These are phyloP conservation scores for Pachliopta kotzebuea DNA, from an alignment of 2,888 invertebrate species.

Conservation along the genomic window DNA sequence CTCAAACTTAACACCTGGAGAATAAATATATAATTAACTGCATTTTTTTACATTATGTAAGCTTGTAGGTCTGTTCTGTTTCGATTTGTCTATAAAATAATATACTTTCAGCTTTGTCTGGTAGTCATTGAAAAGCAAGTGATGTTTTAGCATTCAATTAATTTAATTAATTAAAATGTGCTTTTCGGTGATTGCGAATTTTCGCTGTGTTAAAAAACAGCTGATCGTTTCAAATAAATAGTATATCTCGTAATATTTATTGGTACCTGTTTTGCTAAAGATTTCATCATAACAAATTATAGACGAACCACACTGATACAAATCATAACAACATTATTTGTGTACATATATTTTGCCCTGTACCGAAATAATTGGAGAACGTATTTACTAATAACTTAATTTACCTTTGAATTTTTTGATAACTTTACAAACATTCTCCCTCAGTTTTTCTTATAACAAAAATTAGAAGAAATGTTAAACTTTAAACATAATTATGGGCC, in stretches of 20 bases:
- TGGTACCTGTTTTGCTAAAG: not conserved
- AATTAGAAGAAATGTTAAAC: too few relatives aligned
- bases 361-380: too few relatives aligned
- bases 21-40: constrained; percentile 33
- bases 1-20: constrained; percentile 33
- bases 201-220: constrained; percentile 34
- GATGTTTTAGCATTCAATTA: constrained; percentile 72
- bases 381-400: too few relatives aligned
- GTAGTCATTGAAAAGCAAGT: constrained; percentile 69
- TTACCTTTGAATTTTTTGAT: too few relatives aligned
- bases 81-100: constrained; percentile 77
- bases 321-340: too few relatives aligned
- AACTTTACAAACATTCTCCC: too few relatives aligned
- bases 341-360: too few relatives aligned
- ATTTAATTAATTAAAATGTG: constrained; percentile 74
- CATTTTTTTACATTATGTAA: constrained; percentile 44
- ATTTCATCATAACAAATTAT: not conserved
- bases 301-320: not conserved
- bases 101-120: constrained; percentile 79
- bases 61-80: constrained; percentile 54
- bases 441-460: too few relatives aligned
- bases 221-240: constrained; percentile 20
- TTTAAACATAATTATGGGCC: too few relatives aligned
- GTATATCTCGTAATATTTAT: not conserved
- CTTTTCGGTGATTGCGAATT: constrained; percentile 53